These are phyloP conservation scores for Microtus montanus DNA, from an alignment of 2,113 vertebrate species.

Conservation along the genomic window DNA sequence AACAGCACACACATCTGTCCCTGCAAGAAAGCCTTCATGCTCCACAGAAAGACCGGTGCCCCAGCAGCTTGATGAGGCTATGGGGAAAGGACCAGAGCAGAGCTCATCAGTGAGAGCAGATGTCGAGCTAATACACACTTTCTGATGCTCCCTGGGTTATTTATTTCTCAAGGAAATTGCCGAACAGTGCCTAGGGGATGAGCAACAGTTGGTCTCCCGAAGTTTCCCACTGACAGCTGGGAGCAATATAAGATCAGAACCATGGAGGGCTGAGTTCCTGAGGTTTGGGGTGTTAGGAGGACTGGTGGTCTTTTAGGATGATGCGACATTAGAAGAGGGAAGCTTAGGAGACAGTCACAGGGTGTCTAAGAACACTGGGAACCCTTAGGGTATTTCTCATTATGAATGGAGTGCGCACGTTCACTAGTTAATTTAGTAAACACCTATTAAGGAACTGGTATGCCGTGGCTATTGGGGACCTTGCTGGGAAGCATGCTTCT, in stretches of 20 bases:
- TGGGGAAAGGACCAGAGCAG: conserved; percentile 20
- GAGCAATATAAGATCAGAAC: not conserved
- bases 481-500: not conserved
- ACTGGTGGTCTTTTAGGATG: not conserved
- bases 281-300: not conserved
- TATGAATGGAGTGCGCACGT: not conserved
- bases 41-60: not conserved
- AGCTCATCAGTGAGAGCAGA: conserved; percentile 62
- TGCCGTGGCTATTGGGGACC: not conserved
- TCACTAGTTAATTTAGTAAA: not conserved
- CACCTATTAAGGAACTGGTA: not conserved
- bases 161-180: conserved; percentile 63
- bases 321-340: not conserved
- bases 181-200: not conserved
- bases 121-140: not conserved
- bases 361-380: not conserved
- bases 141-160: conserved; percentile 48
- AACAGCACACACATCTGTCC: conserved; percentile 1
- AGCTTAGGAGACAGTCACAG: not conserved
- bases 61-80: conserved; percentile 43
- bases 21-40: not conserved
- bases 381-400: not conserved
- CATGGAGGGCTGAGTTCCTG: not conserved
- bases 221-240: not conserved
- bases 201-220: not conserved